These are phyloP conservation scores for Caenorhabditis tropicalis DNA, from an alignment of 1,140 invertebrate species.

Conservation along the genomic window DNA sequence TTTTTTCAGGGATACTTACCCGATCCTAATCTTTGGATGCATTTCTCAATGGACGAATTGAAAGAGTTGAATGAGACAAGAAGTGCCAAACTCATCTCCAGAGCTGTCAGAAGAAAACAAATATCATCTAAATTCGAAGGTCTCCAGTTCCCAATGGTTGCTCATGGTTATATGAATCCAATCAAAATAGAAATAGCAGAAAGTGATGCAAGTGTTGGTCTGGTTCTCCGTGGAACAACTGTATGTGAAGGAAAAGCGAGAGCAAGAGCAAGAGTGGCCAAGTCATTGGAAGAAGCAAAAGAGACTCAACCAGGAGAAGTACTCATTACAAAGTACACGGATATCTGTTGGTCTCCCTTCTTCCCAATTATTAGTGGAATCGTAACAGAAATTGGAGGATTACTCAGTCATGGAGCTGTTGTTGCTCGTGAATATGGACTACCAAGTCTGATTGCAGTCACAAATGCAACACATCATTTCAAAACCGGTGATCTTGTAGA, in stretches of 20 bases:
- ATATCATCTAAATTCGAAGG: slow-evolving; percentile 34
- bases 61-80: slow-evolving; percentile 14
- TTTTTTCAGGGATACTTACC: slow-evolving; percentile 9
- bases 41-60: slow-evolving; percentile 67
- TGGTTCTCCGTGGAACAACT: slow-evolving; percentile 77
- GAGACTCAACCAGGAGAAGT: slow-evolving; percentile 71
- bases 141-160: not conserved
- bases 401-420: slow-evolving; percentile 85
- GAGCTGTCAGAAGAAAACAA: slow-evolving; percentile 26
- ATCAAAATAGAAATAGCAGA: slow-evolving; percentile 4
- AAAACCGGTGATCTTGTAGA: slow-evolving; percentile 54
- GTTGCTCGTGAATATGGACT: slow-evolving; percentile 77
- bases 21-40: slow-evolving; percentile 47
- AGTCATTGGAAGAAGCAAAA: slow-evolving; percentile 72
- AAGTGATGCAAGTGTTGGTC: slow-evolving; percentile 12
- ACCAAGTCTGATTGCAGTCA: slow-evolving; percentile 57
- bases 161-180: not conserved
- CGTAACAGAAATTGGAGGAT: slow-evolving; percentile 84
- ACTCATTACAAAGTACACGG: slow-evolving; percentile 39
- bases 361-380: slow-evolving; percentile 83
- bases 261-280: slow-evolving; percentile 79
- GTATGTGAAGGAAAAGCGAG: slow-evolving; percentile 79
- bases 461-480: slow-evolving; percentile 57
- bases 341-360: slow-evolving; percentile 80
- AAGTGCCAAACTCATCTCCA: slow-evolving; percentile 32